Base-by-base conservation (phyloP, 2,113 vertebrate species). In the Saccopteryx leptura region DNA sequence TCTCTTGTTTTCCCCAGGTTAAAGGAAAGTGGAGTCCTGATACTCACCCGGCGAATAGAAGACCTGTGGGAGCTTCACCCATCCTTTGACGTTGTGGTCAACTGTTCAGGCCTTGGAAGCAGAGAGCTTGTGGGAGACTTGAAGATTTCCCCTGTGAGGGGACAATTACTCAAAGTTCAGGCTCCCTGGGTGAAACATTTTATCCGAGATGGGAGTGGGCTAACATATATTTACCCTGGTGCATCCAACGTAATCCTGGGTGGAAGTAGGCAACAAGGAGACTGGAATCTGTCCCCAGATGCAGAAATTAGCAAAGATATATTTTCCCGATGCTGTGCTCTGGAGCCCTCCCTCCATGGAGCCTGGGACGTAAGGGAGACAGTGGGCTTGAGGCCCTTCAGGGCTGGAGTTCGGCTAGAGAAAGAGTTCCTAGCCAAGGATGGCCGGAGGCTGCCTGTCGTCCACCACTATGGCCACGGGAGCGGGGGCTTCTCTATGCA, bases 161-260 rank as follows among this genome's bases (percentile, higher is more conserved):
- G 99, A 5, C 99, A 99, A 96, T 98, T 99, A 8, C 98, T 99
- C 33, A 98, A 98, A 94, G 98, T 99, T 76, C 98, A 98, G 0
- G 99, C 99, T 28, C 99, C 99, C 18, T 99, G 99, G 99, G 93
- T 99, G 92, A 98, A 99, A 88, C 98, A 99, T 93, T 99, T 99
- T 94, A 98, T 99, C 96, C 97, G 99, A 54, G 99, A 99, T 0
- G 98, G 97, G 17, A 98, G 98, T 14, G 99, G 99, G 10, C 97
- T 95, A 81, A 98, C 99, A 0, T 99, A 99, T 85, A 98, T 99
- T 97, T 99, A 99, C 97, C 99, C 99, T 0, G 99, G 99, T 14
- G 81, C 97, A 9, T 89, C 95, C 81, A 96, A 82, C 0, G 98
- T 99, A 76, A 99, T 98, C 0, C 65, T 99, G 10, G 99, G 99